Base-by-base conservation (phyloP, 2,888 invertebrate genomes). In the Cinara cedri region DNA sequence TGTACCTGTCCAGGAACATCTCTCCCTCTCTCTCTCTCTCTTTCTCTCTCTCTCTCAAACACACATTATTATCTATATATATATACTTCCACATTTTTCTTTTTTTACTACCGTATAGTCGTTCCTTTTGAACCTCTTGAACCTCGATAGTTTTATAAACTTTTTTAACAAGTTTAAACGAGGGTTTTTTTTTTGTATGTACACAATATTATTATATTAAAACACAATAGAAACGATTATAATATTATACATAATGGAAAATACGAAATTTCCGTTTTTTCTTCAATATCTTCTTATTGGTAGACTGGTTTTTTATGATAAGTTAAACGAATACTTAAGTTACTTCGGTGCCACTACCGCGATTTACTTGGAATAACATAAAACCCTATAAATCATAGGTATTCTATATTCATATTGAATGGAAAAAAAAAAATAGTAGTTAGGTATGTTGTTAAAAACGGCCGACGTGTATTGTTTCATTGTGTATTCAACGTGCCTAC, bases 391-490 rank as follows among this genome's bases (percentile, higher is more conserved):
- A 72, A 57, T 34, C 34, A 34, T 34, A 8, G 1, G 19, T 13
- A 68, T 60, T 4, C 14, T 65, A 49, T n/a, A 51, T 13, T 4
- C 21, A 34, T 34, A 34, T 34, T 4, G 3, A 60, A n/a, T 21
- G 13, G 34, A 34, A 34, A 34, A 34, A 4, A 34, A 34, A 34
- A 55, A 71, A 44, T 42, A n/a, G 4, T 21, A 34, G 8, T 44
- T 24, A n/a, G n/a, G n/a, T 46, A 8, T 63, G 74, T 63, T 71
- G 57, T 55, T 71, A 42, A 72, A 55, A n/a, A 46, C 46, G 11
- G 46, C 46, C 57, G 60, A 60, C n/a, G 57, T 46, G 72, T 62
- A 34, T 51, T 74, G 21, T 65, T 74, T 54, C 63, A 54, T 65
- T 74, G 42, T 65, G 44, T 24, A 54, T 65, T 74, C 63, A 24